phyloP scores from a whole-genome alignment of 2,888 invertebrate genomes.

The Shargacucullia verbasci region DNA sequence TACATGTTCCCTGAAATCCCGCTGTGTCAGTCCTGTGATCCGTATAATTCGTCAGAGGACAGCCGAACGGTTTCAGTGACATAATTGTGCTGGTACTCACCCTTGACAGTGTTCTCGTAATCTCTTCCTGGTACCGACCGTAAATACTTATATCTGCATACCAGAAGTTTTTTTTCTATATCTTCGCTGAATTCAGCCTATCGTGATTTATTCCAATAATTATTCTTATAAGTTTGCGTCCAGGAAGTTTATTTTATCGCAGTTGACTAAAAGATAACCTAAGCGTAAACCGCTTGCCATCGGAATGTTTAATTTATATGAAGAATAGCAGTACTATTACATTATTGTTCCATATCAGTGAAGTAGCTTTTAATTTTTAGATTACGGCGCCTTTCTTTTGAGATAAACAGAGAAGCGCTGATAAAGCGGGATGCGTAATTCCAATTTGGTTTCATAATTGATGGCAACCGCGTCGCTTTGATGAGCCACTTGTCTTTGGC shows the following conservation, averaged over 20 bases:
- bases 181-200: slow-evolving; percentile 51
- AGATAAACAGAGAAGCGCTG: slow-evolving; percentile 25
- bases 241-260: slow-evolving; percentile 56
- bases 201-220: slow-evolving; percentile 63
- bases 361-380: slow-evolving; percentile 32
- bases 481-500: slow-evolving; percentile 40
- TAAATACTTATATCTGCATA: slow-evolving; percentile 40
- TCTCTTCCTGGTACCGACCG: slow-evolving; percentile 32
- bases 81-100: slow-evolving; percentile 41
- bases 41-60: slow-evolving; percentile 62
- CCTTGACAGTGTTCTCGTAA: slow-evolving; percentile 39
- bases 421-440: slow-evolving; percentile 37
- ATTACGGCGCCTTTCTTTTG: slow-evolving; percentile 36
- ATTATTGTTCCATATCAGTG: slow-evolving; percentile 26
- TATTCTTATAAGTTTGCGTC: slow-evolving; percentile 50
- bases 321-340: slow-evolving; percentile 38
- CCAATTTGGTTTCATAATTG: slow-evolving; percentile 35
- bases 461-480: slow-evolving; percentile 32
- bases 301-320: slow-evolving; percentile 51
- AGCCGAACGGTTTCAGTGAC: slow-evolving; percentile 48
- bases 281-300: slow-evolving; percentile 41
- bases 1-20: slow-evolving; percentile 58
- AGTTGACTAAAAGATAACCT: slow-evolving; percentile 56
- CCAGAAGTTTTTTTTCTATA: slow-evolving; percentile 61
- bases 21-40: slow-evolving; percentile 57